Conservation (phyloP, 2,797 vertebrate species). For the Cottoperca gobio region DNA sequence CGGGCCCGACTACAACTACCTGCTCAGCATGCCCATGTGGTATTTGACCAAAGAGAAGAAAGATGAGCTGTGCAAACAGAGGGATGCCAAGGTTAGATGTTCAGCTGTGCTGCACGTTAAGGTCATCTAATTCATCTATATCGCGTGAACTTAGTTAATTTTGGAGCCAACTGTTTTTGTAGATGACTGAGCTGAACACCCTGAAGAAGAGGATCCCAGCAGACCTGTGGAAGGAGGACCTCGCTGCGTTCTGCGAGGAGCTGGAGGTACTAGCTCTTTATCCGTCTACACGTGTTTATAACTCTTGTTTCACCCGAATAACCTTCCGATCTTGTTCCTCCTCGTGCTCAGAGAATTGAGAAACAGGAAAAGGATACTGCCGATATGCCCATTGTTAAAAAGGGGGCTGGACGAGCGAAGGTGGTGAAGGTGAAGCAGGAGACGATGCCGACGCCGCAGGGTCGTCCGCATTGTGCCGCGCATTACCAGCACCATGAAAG, state of each 20-base stretch:
- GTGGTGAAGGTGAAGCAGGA: constrained; percentile 87
- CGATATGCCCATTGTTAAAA: constrained; percentile 57
- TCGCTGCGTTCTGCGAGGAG: constrained; percentile 91
- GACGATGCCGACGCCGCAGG: constrained; percentile 91
- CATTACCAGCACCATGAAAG: constrained; percentile 94
- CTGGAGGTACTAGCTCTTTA: constrained; percentile 83
- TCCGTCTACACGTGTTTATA: not conserved
- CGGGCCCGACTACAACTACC: constrained; percentile 96
- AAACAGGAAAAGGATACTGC: constrained; percentile 86
- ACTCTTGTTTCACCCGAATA: not conserved
- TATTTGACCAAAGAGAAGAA: constrained; percentile 98
- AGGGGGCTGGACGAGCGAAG: constrained; percentile 84
- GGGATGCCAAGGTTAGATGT: constrained; percentile 88
- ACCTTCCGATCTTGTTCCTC: not conserved
- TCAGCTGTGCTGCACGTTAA: not conserved
- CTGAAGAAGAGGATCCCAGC: constrained; percentile 87
- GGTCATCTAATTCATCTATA: not conserved
- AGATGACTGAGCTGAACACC: constrained; percentile 87
- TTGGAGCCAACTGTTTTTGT: not conserved
- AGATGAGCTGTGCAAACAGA: constrained; percentile 95
- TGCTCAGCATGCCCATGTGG: constrained; percentile 98
- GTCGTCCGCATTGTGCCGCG: constrained; percentile 90
- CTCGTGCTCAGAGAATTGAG: constrained; percentile 85
- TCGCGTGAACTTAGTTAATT: not conserved
- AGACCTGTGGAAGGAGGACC: constrained; percentile 94